Base-by-base conservation (phyloP, 2,888 invertebrate species). In the Nephrotoma appendiculata region DNA sequence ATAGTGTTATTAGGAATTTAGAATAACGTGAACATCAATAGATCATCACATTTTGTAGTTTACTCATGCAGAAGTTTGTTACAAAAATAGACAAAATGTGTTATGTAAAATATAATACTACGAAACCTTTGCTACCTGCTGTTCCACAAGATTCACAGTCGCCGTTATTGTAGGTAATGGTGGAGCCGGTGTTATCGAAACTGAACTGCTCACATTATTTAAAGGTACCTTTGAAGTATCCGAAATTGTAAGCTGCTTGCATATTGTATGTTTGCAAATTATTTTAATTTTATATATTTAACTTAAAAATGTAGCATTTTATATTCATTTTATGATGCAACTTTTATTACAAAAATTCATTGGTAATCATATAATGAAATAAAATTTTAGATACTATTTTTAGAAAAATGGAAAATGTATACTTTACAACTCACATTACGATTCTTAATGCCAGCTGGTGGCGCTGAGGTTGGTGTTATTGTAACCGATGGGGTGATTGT, bases 401-500 rank as follows among this genome's bases (percentile, higher is more conserved):
- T 71, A 71, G 31, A 31, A 71, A 31, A 31, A 71, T 9, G 71
- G 31, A 84, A 84, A 84, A 84, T 15, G n/a, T 42, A 84, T 84
- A 84, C 84, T 42, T 84, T 91, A 91, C 91, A 91, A 91, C 91
- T 91, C 91, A 92, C 92, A 91, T 92, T 92, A 90, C 92, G 91
- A 90, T 91, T 90, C 90, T 92, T 92, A 88, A 91, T 89, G 89
- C 91, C 91, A 88, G 91, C 91, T 57, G 94, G 92, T 87, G 95
- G 95, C 86, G 95, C 95, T 41, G 95, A 95, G 83, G 95, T 95
- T 11, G 95, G 95, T 6, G 95, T 95, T 89, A 95, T 95, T 87
- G 95, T 95, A 88, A 95, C 95, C 57, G 95, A 95, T 0, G 95
- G 95, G 19, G 94, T 94, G 90, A 94, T 94, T 87, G 92, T 92